Evolutionary conservation across 2,888 invertebrate genomes (phyloP), one percentile per base, ranked within the genome.

Genomic region (Athalia rosae): DNA sequence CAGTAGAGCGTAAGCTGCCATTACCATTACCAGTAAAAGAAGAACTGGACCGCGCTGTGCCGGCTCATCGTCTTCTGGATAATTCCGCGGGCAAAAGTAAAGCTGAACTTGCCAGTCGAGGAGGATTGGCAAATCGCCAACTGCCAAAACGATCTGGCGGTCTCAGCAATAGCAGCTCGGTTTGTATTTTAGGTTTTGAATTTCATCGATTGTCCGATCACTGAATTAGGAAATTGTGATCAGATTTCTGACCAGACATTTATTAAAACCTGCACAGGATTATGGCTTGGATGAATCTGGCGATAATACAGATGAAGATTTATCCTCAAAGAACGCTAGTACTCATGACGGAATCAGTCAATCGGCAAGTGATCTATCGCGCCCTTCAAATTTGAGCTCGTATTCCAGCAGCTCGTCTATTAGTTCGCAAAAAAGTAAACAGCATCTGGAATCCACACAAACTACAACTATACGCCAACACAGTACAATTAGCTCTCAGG

Each of bases 21-120:
- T 81, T 89, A 8, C 88, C 88, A 11, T 77, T 89, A 47, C 89
- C 89, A 1, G 86, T 89, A 4, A 89, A 89, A 76, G 89, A 96
- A 86, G 97, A 97, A 90, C 91, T 97, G 84, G 97, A 97, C 90
- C 93, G 95, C 81, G 96, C 96, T 0, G 95, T 98, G 79, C 98
- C 98, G 76, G 96, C 96, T 83, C 95, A 96, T 84, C 95, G 94
- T 87, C 92, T 98, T 80, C 92, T 98, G 71, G 98, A 98, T 90
- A 96, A 95, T 84, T 95, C 97, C 1, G 96, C 95, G 13, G 96
- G 94, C 81, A 95, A 95, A 89, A 93, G 94, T 80, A 96, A 95
- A 91, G 97, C 96, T 15, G 97, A 98, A 90, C 92, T 98, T 84
- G 98, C 96, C 78, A 95, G 94, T 80, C 93, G 94, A 82, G 95